These are phyloP conservation scores for Phoebastria nigripes DNA, from an alignment of 2,797 vertebrate species.

Conservation along the genomic window DNA sequence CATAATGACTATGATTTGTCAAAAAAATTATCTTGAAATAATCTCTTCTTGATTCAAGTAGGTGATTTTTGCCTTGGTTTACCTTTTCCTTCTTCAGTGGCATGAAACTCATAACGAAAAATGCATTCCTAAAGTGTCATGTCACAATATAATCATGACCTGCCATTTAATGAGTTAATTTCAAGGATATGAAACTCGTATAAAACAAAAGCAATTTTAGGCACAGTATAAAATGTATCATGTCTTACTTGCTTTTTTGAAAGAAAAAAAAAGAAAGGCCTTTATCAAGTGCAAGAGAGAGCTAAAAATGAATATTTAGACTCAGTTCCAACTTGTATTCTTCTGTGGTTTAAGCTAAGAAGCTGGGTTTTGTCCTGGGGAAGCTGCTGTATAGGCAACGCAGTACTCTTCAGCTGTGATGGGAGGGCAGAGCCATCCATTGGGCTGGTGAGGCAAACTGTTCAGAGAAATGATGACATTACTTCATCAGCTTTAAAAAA, in stretches of 20 bases:
- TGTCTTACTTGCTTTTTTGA: neutral
- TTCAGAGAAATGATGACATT: neutral
- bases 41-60: neutral
- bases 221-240: neutral
- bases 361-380: neutral
- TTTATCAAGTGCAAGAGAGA: neutral
- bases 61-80: neutral
- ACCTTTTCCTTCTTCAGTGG: neutral
- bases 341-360: neutral
- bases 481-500: neutral
- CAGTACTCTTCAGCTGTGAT: neutral
- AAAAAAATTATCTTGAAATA: neutral
- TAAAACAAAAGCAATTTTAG: neutral
- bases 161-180: neutral
- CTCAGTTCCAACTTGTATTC: neutral
- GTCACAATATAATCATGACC: neutral
- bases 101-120: neutral
- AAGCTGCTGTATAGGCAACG: neutral
- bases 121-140: neutral
- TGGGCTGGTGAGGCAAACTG: neutral
- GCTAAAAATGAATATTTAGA: accelerated
- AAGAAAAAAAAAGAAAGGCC: neutral
- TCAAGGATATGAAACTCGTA: neutral
- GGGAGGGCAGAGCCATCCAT: neutral
- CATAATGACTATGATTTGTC: neutral